Conservation (phyloP, 2,797 vertebrate species). For the Tapera naevia region DNA sequence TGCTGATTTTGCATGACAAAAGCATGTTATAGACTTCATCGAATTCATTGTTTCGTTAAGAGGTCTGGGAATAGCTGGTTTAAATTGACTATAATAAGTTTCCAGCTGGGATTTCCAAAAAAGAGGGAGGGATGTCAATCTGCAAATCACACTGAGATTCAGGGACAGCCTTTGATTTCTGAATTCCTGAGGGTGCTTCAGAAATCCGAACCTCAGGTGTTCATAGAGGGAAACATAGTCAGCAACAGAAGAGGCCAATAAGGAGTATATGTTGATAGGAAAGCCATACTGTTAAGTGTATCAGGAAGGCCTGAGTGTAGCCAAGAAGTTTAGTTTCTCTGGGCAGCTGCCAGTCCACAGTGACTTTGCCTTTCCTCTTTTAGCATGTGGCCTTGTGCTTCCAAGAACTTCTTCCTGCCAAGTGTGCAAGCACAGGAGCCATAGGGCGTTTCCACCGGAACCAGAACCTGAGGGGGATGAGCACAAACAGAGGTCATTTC, state of each 20-base stretch:
- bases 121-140: neutral
- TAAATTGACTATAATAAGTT: constrained; percentile 34
- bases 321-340: constrained; percentile 25
- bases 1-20: neutral
- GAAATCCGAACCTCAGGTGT: neutral
- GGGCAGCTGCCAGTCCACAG: constrained; percentile 28
- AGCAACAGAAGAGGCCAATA: neutral
- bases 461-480: constrained; percentile 80
- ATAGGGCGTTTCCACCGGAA: constrained; percentile 89
- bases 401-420: constrained; percentile 77
- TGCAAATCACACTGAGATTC: neutral
- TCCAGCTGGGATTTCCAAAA: constrained; percentile 27
- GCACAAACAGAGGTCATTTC: neutral
- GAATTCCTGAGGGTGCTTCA: neutral
- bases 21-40: neutral
- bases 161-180: neutral
- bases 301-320: neutral
- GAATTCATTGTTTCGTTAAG: neutral
- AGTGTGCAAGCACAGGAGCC: constrained; percentile 92
- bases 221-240: neutral
- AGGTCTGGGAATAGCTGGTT: constrained; percentile 8
- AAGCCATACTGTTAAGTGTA: neutral
- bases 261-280: neutral
- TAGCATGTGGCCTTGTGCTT: constrained; percentile 62
- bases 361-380: constrained; percentile 43